Evolutionary conservation across 2,888 invertebrate species (phyloP), one percentile per base, ranked within the genome.

Genomic region (Caenorhabditis japonica): DNA sequence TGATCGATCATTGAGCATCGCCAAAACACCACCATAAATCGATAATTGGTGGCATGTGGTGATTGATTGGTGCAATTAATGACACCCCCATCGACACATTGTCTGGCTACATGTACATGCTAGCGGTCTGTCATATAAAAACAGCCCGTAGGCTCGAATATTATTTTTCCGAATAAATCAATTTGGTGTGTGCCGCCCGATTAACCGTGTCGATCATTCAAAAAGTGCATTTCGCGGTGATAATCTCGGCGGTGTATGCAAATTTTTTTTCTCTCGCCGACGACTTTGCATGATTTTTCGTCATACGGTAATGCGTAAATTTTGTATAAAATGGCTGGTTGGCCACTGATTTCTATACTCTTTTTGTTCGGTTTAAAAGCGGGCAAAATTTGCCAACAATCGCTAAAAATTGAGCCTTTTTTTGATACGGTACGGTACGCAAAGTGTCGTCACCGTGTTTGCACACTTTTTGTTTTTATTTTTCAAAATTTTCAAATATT

Each of bases 101-200:
- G n/a, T n/a, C n/a, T n/a, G n/a, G n/a, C n/a, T n/a, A n/a, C n/a
- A n/a, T n/a, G n/a, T n/a, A n/a, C n/a, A n/a, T n/a, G n/a, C n/a
- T n/a, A n/a, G n/a, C n/a, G n/a, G n/a, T n/a, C n/a, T n/a, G n/a
- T n/a, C n/a, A n/a, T n/a, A n/a, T n/a, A n/a, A n/a, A n/a, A n/a
- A n/a, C n/a, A n/a, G n/a, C n/a, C n/a, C n/a, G n/a, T n/a, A n/a
- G n/a, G n/a, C n/a, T n/a, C n/a, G n/a, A n/a, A n/a, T n/a, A n/a
- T n/a, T n/a, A n/a, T n/a, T n/a, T n/a, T n/a, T n/a, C n/a, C n/a
- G n/a, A 21, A 33, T 55, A 64, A 49, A 55, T 15, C 4, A 39
- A 55, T 53, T 49, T 56, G 43, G 17, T 53, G 61, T 62, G 49
- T n/a, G n/a, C n/a, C n/a, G n/a, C n/a, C 46, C 39, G 64, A 64